phyloP scores from a whole-genome alignment of 1,140 invertebrate genomes.

The Halesus radiatus region DNA sequence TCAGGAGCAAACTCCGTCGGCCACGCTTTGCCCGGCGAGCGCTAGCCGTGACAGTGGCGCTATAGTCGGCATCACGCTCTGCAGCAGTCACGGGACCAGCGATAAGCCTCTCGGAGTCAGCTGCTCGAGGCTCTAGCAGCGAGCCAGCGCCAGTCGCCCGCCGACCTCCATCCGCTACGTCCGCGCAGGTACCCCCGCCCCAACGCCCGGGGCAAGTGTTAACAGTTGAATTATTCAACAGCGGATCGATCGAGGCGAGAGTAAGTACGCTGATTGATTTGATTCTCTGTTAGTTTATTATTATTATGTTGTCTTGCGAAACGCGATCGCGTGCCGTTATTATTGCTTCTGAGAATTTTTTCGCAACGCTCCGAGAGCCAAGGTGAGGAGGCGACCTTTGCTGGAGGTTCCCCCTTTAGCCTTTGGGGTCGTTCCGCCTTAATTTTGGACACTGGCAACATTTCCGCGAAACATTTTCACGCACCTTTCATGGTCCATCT shows the following conservation, averaged over 20 bases:
- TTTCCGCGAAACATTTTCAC: no score
- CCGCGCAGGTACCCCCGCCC: neutral
- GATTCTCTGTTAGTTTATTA: neutral
- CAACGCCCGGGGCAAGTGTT: neutral
- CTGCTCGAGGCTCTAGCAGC: neutral
- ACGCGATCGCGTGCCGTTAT: neutral
- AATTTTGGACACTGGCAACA: neutral
- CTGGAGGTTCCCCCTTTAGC: neutral
- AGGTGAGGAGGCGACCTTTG: neutral
- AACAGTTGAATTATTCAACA: neutral
- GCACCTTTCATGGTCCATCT: neutral
- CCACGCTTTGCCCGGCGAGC: no score
- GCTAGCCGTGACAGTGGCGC: constrained; percentile 15
- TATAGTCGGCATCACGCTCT: constrained; percentile 23
- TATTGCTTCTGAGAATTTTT: neutral
- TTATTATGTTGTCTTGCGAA: constrained; percentile 2
- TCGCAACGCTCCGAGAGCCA: neutral
- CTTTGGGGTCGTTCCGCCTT: neutral
- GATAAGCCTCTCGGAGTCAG: constrained; percentile 3
- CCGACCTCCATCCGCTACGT: neutral
- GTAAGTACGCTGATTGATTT: constrained; percentile 15
- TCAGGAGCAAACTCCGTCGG: no score
- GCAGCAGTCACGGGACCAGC: constrained; percentile 39
- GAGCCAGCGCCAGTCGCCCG: neutral
- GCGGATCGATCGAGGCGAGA: constrained; percentile 34